Evolutionary conservation across 2,888 invertebrate genomes (phyloP).

Genomic region (Sarcophaga caerulescens): DNA sequence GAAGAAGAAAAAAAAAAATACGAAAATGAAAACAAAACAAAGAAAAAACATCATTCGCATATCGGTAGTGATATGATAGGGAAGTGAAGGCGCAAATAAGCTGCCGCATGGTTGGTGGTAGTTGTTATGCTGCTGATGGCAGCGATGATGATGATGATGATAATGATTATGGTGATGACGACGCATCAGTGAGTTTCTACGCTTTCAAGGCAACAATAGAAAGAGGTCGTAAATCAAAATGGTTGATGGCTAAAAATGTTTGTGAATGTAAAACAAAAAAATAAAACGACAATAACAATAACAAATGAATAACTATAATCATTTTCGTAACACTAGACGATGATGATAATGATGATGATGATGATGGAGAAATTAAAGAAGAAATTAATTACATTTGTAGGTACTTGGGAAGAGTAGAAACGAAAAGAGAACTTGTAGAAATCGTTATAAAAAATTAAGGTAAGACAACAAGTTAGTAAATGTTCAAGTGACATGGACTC

Average conservation of each 20-base stretch:
- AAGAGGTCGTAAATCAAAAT: slow-evolving; percentile 81
- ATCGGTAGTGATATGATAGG: background rate
- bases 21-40: slow-evolving; percentile 9
- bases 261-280: slow-evolving; percentile 3
- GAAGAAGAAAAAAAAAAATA: slow-evolving; percentile 14
- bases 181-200: slow-evolving; percentile 68
- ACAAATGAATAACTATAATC: background rate
- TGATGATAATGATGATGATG: background rate
- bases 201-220: slow-evolving; percentile 67
- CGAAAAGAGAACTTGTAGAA: slow-evolving; percentile 63
- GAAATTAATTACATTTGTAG: no score
- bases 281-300: slow-evolving; percentile 49
- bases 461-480: slow-evolving; percentile 69
- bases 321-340: background rate
- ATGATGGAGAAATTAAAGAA: no score
- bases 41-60: background rate
- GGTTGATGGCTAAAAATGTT: slow-evolving; percentile 77
- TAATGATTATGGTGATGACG: slow-evolving; percentile 53
- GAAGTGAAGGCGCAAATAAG: slow-evolving; percentile 16
- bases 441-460: slow-evolving; percentile 33
- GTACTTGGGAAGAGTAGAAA: slow-evolving; percentile 10
- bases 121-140: slow-evolving; percentile 6
- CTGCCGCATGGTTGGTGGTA: slow-evolving; percentile 10
- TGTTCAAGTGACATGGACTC: slow-evolving; percentile 70
- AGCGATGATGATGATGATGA: slow-evolving; percentile 17